Evolutionary conservation across 2,888 invertebrate species (phyloP), one percentile per base, ranked within the genome.

Genomic region (Philereme vetulata): DNA sequence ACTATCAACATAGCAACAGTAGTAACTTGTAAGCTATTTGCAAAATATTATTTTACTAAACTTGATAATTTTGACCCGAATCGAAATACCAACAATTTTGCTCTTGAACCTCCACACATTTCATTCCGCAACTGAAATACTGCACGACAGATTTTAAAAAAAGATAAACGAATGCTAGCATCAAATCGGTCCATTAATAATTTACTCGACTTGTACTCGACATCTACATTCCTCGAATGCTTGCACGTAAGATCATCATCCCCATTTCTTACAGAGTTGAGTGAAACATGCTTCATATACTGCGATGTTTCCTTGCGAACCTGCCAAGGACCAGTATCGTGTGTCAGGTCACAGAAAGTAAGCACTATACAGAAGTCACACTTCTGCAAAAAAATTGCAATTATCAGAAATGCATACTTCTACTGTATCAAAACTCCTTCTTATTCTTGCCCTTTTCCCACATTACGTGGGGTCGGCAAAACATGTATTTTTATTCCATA

Each of bases 241-340:
- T 82, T 79, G 61, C 87, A 84, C 89, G 90, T 88, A 84, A 76
- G 74, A 75, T 76, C 79, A 80, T 81, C 85, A 86, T 80, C 84
- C 83, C 81, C 81, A 81, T 86, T 80, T 74, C 81, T 85, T 80
- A 82, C 65, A 35, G 51, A 56, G 74, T 71, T 74, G 83, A 84
- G 83, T 84, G 85, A 84, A 82, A 84, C 83, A 86, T 83, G 80
- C 77, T 77, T 81, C 77, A 75, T 74, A 78, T 75, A 75, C 77
- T 72, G 77, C 78, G 79, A 78, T 78, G 82, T 82, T 81, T 83
- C 81, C 83, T 85, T 80, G 75, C 79, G 67, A 75, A 76, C 78
- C 64, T 84, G 84, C 83, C 84, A 82, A 33, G 43, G 57, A 44
- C 32, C 50, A 57, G 89, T 89, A 90, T 90, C 90, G 84, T 85